A percentile compares a stretch with the other conserved stretches of the same genome.
These are phyloP conservation scores for Parnassius mnemosyne DNA, from an alignment of 2,888 invertebrate species.

Conservation along the genomic window DNA sequence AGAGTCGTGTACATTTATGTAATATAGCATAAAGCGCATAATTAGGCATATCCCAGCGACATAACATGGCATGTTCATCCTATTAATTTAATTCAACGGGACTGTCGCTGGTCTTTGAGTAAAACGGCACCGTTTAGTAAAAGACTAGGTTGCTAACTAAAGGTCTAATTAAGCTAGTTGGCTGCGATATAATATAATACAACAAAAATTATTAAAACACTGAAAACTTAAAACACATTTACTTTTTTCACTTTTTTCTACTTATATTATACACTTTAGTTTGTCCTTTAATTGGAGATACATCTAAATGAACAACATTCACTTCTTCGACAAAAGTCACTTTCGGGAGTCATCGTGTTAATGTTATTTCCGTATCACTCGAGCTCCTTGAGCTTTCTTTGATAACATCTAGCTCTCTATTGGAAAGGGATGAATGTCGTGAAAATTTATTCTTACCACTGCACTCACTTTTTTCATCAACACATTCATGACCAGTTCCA, in stretches of 20 bases:
- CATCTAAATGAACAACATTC: constrained; percentile 67
- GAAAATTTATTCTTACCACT: constrained; percentile 68
- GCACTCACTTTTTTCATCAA: constrained; percentile 71
- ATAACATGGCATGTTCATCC: too few relatives aligned
- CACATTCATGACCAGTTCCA: constrained; percentile 55
- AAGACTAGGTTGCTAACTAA: too few relatives aligned
- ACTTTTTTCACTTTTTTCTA: constrained; percentile 32
- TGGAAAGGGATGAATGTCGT: constrained; percentile 70
- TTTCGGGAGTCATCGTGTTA: constrained; percentile 76
- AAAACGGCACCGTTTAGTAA: too few relatives aligned
- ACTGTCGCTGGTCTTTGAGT: too few relatives aligned
- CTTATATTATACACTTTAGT: constrained; percentile 39
- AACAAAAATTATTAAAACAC: constrained; percentile 10
- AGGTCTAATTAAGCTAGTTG: too few relatives aligned
- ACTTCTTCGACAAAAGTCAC: constrained; percentile 71
- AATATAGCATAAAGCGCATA: too few relatives aligned
- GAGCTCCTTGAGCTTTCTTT: constrained; percentile 78
- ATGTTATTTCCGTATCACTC: constrained; percentile 77
- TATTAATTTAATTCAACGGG: too few relatives aligned
- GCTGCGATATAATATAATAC: too few relatives aligned
- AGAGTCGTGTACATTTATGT: too few relatives aligned
- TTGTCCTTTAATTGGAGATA: constrained; percentile 48
- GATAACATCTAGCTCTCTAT: constrained; percentile 75
- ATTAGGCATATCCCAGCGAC: too few relatives aligned
- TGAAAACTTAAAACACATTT: constrained; percentile 38